phyloP scores from a whole-genome alignment of 2,888 invertebrate genomes.

The Hololepta plana region DNA sequence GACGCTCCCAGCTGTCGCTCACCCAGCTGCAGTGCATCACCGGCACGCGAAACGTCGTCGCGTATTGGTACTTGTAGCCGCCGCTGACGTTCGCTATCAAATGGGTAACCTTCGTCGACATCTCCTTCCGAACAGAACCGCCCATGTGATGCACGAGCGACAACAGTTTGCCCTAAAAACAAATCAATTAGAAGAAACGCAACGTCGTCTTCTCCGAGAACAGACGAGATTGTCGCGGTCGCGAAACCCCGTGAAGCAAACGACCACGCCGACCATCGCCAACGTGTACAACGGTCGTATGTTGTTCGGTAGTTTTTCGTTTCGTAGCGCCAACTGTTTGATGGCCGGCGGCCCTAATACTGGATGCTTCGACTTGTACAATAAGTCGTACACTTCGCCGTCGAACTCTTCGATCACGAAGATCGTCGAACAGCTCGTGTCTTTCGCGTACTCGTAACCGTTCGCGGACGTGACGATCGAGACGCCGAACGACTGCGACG shows the following conservation, averaged over 20 bases:
- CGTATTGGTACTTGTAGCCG: constrained; percentile 89
- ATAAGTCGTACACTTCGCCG: constrained; percentile 47
- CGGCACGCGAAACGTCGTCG: constrained; percentile 74
- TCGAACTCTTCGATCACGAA: constrained; percentile 61
- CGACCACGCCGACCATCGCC: constrained; percentile 73
- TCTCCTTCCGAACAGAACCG: constrained; percentile 83
- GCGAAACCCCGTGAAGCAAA: constrained; percentile 85
- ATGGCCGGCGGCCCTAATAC: constrained; percentile 69
- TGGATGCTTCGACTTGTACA: constrained; percentile 47
- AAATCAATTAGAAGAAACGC: too few species aligned
- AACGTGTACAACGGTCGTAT: constrained; percentile 71
- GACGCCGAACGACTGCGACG: constrained; percentile 42
- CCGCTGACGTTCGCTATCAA: constrained; percentile 77
- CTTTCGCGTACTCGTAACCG: constrained; percentile 39
- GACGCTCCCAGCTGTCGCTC: constrained; percentile 66
- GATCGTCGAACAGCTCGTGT: constrained; percentile 40
- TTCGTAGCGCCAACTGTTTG: constrained; percentile 51
- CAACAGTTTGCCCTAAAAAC: constrained; percentile 60
- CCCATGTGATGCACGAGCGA: constrained; percentile 92
- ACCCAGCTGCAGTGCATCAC: constrained; percentile 84
- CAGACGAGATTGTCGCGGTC: constrained; percentile 78
- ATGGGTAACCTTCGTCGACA: constrained; percentile 79
- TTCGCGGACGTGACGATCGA: constrained; percentile 43
- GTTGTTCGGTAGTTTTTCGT: constrained; percentile 53
- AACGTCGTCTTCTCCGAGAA: too few species aligned